These are phyloP conservation scores for Alexandromys fortis DNA, from an alignment of 2,113 vertebrate genomes.

Conservation along the genomic window DNA sequence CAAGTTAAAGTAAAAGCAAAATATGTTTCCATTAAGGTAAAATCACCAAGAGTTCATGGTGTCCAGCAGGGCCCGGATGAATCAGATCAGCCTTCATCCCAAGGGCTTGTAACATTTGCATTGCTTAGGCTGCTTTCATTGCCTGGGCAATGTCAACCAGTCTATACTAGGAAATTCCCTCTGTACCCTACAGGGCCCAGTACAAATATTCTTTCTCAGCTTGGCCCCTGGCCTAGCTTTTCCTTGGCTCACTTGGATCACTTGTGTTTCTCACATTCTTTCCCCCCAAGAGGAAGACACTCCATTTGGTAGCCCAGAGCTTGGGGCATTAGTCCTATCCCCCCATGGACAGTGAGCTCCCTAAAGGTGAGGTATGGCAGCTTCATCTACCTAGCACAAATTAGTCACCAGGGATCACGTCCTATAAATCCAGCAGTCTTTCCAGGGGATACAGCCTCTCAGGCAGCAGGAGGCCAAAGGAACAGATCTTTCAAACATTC, in stretches of 20 bases:
- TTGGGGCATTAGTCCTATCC: not conserved
- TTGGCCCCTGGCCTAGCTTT: not conserved
- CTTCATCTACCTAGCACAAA: not conserved
- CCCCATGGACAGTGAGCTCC: not conserved
- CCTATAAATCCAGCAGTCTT: not conserved
- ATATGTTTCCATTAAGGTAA: not conserved
- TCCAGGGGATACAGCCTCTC: not conserved
- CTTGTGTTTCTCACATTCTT: not conserved
- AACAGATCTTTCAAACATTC: not conserved
- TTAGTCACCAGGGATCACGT: not conserved
- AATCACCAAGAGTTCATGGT: not conserved
- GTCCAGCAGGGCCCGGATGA: not conserved
- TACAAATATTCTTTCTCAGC: not conserved
- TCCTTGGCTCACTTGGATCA: not conserved
- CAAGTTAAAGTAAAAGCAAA: conserved; percentile 56
- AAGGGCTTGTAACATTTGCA: too few relatives aligned
- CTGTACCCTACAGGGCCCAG: not conserved
- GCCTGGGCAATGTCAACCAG: not conserved
- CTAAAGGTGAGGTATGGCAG: not conserved
- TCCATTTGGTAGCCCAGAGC: not conserved
- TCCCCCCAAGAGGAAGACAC: not conserved
- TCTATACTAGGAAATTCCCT: not conserved
- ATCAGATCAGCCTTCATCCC: too few relatives aligned
- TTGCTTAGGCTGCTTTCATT: too few relatives aligned
- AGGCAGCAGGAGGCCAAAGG: not conserved